phyloP scores from a whole-genome alignment of 2,888 invertebrate species.

The Mimumesa dahlbomi region DNA sequence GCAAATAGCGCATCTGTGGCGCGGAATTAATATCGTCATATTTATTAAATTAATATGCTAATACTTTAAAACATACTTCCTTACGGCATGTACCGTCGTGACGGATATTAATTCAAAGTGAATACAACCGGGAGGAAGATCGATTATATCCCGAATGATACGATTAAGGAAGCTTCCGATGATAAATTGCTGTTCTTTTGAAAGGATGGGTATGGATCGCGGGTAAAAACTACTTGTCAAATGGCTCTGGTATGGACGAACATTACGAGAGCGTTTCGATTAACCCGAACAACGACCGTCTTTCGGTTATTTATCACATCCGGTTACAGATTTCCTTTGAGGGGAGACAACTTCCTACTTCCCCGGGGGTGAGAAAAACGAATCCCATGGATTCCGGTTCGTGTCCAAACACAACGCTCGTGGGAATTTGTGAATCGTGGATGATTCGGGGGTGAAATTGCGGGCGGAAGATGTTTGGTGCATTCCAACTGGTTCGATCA shows the following conservation, averaged over 20 bases:
- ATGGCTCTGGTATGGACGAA: no score
- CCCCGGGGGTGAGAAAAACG: no score
- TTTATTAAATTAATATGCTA: no score
- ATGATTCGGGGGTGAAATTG: background rate
- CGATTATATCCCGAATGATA: background rate
- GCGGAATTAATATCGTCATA: no score
- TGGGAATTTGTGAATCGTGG: no score
- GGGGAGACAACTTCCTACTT: background rate
- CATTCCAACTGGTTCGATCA: slow-evolving; percentile 8
- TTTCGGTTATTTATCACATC: background rate
- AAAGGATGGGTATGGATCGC: background rate
- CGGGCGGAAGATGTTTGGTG: no score
- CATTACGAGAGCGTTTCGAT: background rate
- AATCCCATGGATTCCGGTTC: no score
- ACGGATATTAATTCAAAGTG: background rate
- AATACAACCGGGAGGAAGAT: background rate
- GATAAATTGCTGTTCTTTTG: background rate
- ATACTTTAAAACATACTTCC: background rate
- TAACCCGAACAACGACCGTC: background rate
- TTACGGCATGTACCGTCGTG: background rate
- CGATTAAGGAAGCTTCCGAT: background rate
- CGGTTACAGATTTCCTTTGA: background rate
- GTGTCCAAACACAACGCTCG: no score
- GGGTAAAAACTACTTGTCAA: no score
- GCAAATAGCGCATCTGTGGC: no score